phyloP scores from a whole-genome alignment of 2,113 vertebrate genomes.

The Anguilla japonica region DNA sequence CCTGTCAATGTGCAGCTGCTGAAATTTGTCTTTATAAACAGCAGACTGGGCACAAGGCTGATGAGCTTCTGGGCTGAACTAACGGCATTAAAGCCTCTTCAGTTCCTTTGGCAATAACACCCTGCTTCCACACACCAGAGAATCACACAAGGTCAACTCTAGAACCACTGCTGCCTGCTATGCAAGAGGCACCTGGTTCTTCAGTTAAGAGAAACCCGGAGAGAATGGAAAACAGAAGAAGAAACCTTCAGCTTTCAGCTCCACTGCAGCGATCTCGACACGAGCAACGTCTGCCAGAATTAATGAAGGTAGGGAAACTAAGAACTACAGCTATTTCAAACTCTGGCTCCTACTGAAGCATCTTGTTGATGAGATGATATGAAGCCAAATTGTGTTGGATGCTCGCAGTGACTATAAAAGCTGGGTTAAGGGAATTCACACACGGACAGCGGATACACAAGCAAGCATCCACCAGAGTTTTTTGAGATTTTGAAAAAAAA shows the following conservation, averaged over 20 bases:
- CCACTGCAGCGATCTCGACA: background rate
- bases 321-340: background rate
- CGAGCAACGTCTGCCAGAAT: background rate
- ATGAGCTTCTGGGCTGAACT: background rate
- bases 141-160: background rate
- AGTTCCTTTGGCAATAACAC: slow-evolving; percentile 35
- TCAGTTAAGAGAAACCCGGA: background rate
- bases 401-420: background rate
- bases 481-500: slow-evolving; percentile 26
- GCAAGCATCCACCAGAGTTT: background rate
- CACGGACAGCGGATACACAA: background rate
- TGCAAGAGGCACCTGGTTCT: background rate
- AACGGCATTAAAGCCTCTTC: slow-evolving; percentile 66
- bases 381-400: background rate
- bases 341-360: background rate
- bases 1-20: background rate
- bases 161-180: background rate
- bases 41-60: background rate
- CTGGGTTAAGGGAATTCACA: background rate
- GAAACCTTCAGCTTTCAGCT: background rate
- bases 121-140: background rate
- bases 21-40: background rate
- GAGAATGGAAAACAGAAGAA: background rate
- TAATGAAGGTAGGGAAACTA: background rate
- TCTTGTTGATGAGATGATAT: background rate